Evolutionary conservation across 2,888 invertebrate species (phyloP).

Genomic region (Diloba caeruleocephala): DNA sequence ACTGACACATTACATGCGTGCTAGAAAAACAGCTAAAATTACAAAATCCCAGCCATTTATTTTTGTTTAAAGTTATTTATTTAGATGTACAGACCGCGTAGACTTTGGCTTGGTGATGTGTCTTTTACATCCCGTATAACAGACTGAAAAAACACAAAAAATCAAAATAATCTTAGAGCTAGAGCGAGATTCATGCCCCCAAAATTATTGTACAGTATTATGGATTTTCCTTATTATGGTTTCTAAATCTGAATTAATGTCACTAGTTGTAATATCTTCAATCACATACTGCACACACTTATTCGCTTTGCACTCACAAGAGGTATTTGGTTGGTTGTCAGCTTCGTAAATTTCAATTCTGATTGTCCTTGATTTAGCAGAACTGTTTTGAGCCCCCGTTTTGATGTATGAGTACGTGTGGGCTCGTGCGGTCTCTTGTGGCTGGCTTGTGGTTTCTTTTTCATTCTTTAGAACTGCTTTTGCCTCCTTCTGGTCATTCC

Average conservation of each 20-base stretch:
- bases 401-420: neutral
- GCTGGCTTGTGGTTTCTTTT: too few relatives aligned
- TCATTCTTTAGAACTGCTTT: too few relatives aligned
- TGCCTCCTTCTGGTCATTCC: too few relatives aligned
- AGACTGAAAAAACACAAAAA: too few relatives aligned
- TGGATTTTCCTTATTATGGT: neutral
- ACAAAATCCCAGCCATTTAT: too few relatives aligned
- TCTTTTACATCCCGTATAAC: too few relatives aligned
- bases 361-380: neutral
- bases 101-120: too few relatives aligned
- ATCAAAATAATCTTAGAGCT: neutral
- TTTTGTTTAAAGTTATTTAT: too few relatives aligned
- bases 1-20: too few relatives aligned
- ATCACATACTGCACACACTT: constrained; percentile 4
- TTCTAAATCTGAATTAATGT: neutral
- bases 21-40: too few relatives aligned
- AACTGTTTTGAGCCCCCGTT: neutral
- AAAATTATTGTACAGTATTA: constrained; percentile 1
- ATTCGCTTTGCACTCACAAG: constrained; percentile 4
- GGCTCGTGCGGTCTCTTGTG: neutral
- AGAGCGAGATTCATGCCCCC: too few relatives aligned
- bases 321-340: constrained; percentile 3
- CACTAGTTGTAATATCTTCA: neutral
- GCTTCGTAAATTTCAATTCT: constrained; percentile 9
- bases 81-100: too few relatives aligned